These are phyloP conservation scores for Reticulitermes speratus DNA, from an alignment of 1,140 invertebrate genomes.

Conservation along the genomic window DNA sequence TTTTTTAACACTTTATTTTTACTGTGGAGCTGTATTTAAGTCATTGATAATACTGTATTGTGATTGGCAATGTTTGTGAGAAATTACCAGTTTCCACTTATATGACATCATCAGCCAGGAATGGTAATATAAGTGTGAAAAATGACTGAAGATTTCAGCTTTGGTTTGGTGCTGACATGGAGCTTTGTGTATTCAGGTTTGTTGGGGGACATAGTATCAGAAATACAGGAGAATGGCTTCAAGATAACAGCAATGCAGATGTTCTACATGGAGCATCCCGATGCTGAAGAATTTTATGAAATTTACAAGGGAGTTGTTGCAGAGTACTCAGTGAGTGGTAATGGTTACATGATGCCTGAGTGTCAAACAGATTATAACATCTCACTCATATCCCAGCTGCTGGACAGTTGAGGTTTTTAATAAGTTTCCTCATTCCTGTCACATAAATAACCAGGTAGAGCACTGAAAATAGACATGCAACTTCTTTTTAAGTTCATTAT, in stretches of 20 bases:
- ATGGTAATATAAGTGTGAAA: not conserved
- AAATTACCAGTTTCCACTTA: too few relatives aligned
- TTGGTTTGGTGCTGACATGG: not conserved
- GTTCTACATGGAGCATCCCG: conserved; percentile 72
- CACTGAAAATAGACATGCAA: not conserved
- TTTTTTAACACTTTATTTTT: too few relatives aligned
- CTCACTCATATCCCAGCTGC: not conserved
- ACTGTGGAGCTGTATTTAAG: too few relatives aligned
- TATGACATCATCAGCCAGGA: too few relatives aligned
- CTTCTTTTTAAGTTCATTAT: not conserved
- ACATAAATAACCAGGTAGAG: not conserved
- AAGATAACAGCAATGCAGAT: conserved; percentile 77
- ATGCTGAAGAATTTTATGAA: conserved; percentile 90
- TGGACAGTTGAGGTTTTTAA: not conserved
- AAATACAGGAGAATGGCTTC: conserved; percentile 73
- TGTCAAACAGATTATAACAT: not conserved
- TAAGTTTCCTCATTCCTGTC: too few relatives aligned
- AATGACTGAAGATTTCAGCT: not conserved
- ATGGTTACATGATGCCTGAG: conserved; percentile 21
- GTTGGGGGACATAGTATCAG: conserved; percentile 66
- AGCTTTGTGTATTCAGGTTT: conserved; percentile 42
- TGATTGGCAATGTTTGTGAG: too few relatives aligned
- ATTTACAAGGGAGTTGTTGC: conserved; percentile 88
- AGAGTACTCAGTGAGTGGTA: conserved; percentile 69
- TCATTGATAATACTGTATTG: too few relatives aligned